These are phyloP conservation scores for Montifringilla adamsi DNA, from an alignment of 2,113 vertebrate genomes.

Conservation along the genomic window DNA sequence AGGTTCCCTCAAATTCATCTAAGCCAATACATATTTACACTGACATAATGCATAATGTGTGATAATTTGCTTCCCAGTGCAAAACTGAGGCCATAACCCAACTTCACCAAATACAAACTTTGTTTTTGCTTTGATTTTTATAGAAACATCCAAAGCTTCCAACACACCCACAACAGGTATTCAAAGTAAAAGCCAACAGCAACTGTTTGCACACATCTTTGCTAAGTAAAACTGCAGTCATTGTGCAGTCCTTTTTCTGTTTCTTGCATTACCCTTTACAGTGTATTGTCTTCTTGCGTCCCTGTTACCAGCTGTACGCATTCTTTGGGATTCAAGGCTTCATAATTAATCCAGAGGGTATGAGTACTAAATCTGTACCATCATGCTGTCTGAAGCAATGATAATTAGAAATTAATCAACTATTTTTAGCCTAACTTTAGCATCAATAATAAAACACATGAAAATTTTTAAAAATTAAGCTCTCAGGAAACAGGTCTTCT, in stretches of 20 bases:
- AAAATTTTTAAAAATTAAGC: background rate
- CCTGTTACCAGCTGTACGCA: background rate
- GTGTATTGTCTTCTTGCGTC: background rate
- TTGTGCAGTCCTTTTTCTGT: background rate
- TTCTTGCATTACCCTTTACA: background rate
- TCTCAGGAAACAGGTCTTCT: background rate
- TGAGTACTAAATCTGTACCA: background rate
- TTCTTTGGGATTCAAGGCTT: background rate
- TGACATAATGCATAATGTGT: background rate
- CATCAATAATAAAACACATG: background rate
- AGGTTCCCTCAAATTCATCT: background rate
- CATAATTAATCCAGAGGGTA: background rate
- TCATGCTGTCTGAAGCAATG: background rate
- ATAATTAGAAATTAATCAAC: background rate
- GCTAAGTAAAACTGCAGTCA: background rate
- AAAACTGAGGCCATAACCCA: background rate
- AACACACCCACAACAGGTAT: constrained; percentile 7
- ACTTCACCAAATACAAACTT: background rate
- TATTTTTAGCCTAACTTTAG: background rate
- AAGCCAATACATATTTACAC: background rate
- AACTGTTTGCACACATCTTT: background rate
- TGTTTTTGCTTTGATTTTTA: background rate
- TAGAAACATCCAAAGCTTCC: background rate
- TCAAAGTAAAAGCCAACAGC: constrained; percentile 20
- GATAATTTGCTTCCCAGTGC: background rate